Evolutionary conservation across 37 sponge, comb jelly and placozoan species (phyloP).

Genomic region (Haliclona indistincta): DNA sequence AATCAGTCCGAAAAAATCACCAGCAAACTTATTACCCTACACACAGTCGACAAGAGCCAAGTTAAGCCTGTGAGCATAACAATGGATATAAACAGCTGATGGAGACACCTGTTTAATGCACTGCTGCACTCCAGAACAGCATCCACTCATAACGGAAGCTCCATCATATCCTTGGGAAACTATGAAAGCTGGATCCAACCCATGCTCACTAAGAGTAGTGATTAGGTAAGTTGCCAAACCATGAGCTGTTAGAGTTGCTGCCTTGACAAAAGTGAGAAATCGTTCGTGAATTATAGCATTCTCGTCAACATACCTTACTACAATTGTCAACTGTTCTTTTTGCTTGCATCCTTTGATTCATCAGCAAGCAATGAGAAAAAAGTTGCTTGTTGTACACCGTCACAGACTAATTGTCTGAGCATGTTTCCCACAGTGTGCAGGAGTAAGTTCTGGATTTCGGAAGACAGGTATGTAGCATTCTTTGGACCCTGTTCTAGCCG

Average conservation of each 20-base stretch:
- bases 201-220: constrained; percentile 10
- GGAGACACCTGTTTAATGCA: constrained; percentile 45
- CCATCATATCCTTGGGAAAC: constrained; percentile 71
- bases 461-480: constrained; percentile 70
- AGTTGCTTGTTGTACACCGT: constrained; percentile 50
- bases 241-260: constrained; percentile 15
- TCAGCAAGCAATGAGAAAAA: constrained; percentile 60
- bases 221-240: constrained; percentile 31
- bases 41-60: constrained; percentile 34
- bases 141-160: constrained; percentile 60
- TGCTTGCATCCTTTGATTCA: constrained; percentile 61
- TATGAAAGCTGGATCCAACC: constrained; percentile 37
- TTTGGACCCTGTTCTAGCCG: constrained; percentile 30
- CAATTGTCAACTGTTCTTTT: constrained; percentile 54
- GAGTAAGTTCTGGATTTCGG: constrained; percentile 63
- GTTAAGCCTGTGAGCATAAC: constrained; percentile 46
- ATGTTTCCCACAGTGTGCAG: constrained; percentile 53
- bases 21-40: constrained; percentile 18
- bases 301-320: constrained; percentile 66
- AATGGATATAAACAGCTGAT: constrained; percentile 32
- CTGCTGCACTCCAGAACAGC: constrained; percentile 51
- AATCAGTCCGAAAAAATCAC: constrained; percentile 47
- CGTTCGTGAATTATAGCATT: constrained; percentile 43
- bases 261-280: constrained; percentile 48
- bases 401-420: constrained; percentile 31